phyloP scores from a whole-genome alignment of 1,140 invertebrate species.

The Zeugodacus cucurbitae region DNA sequence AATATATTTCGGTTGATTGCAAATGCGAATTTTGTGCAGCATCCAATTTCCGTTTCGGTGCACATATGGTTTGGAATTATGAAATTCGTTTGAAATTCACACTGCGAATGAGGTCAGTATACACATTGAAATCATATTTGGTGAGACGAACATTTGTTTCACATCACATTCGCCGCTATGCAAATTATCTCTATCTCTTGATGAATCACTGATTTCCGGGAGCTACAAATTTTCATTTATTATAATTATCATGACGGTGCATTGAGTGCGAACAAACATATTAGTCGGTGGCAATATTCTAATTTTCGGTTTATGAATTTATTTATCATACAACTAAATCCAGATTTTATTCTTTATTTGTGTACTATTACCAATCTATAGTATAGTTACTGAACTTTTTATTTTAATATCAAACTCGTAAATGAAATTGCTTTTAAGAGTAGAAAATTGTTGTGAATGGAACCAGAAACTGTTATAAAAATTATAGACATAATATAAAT shows the following conservation, averaged over 20 bases:
- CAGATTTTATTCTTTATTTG: no score
- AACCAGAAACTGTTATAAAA: no score
- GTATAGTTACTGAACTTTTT: no score
- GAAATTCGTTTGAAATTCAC: background rate
- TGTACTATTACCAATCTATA: no score
- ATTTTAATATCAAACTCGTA: no score
- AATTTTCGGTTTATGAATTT: background rate
- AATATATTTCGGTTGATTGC: background rate
- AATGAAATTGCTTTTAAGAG: no score
- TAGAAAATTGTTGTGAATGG: no score
- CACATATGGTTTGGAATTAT: background rate
- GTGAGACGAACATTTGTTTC: background rate
- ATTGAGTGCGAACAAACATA: background rate
- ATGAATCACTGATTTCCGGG: background rate
- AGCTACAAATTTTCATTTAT: background rate
- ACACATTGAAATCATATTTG: background rate
- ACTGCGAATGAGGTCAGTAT: background rate
- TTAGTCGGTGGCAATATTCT: no score
- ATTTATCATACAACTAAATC: background rate
- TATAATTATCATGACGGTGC: background rate
- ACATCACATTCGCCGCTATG: background rate
- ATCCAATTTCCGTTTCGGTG: slow-evolving; percentile 29
- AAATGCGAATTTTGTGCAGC: background rate
- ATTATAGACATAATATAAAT: no score
- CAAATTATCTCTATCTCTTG: background rate